Conservation (phyloP, 2,797 vertebrate species). For the Nothura maculosa region DNA sequence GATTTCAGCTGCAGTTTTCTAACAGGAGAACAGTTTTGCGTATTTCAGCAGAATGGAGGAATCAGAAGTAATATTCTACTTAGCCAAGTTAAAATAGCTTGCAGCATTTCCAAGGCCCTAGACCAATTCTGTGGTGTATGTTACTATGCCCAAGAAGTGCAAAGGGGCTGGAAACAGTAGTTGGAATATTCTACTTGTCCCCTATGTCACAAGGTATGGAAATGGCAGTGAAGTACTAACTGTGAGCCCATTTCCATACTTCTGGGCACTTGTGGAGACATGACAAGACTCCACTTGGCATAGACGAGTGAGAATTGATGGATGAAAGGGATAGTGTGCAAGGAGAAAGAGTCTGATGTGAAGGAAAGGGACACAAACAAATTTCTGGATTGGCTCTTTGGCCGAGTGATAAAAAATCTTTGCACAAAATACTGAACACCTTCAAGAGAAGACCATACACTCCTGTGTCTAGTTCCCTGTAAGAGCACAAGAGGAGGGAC, state of each 20-base stretch:
- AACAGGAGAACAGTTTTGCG: neutral
- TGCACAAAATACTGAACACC: too few species aligned
- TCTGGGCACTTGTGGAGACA: neutral
- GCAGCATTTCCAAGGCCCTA: neutral
- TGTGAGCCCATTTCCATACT: neutral
- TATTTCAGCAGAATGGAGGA: neutral
- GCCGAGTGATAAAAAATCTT: neutral
- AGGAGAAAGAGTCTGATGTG: too few species aligned
- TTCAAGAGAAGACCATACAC: too few species aligned
- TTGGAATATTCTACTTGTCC: neutral
- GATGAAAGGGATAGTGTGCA: neutral
- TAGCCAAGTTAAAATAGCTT: neutral
- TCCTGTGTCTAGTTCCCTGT: too few species aligned
- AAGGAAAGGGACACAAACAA: neutral
- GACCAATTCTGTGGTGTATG: neutral
- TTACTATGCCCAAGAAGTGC: neutral
- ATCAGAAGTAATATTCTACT: neutral
- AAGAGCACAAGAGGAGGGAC: too few species aligned
- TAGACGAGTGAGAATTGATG: neutral
- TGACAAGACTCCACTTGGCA: neutral
- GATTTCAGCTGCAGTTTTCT: neutral
- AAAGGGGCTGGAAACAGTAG: neutral
- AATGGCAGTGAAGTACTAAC: neutral
- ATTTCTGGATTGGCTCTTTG: neutral
- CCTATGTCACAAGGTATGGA: neutral